Evolutionary conservation across 2,888 invertebrate genomes (phyloP), one percentile per base, ranked within the genome.

Genomic region (Erebia epiphron): DNA sequence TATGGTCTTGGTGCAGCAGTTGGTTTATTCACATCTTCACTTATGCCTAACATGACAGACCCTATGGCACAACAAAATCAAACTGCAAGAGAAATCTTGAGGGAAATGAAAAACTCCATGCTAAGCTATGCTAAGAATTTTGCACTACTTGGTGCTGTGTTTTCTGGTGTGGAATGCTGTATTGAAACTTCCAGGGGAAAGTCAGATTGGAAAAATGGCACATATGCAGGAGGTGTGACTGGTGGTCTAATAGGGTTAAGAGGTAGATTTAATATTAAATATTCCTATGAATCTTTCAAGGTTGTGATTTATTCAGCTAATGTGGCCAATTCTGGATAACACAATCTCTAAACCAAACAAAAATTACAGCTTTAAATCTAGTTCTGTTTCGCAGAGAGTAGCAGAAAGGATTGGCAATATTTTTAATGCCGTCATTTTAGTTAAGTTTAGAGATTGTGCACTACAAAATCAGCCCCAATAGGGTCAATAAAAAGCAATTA

Each of bases 61-160:
- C 92, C 95, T 13, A 95, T 94, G 5, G 95, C 94, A 57, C 94
- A 95, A 74, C 96, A 96, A 79, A 96, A 96, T 79, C 96, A 97
- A 80, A 97, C 98, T 0, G 98, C 97, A 0, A 94, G 96, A 79
- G 96, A 98, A 91, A 97, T 99, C 52, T 95, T 99, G 69, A 93
- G 95, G 70, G 99, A 99, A 89, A 98, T 99, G 98, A 97, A 97
- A 85, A 94, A 95, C 0, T 96, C 99, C 0, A 98, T 98, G 76
- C 90, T 98, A 70, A 96, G 98, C 69, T 99, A 99, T 87, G 99
- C 98, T 0, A 99, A 99, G 89, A 99, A 99, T 89, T 99, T 99
- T 94, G 99, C 99, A 0, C 94, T 99, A 58, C 95, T 99, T 77
- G 99, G 99, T 70, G 96, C 97, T 9, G 95, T 99, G 75, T 99